phyloP scores from a whole-genome alignment of 2,888 invertebrate species.

The Eristalinus aeneus region DNA sequence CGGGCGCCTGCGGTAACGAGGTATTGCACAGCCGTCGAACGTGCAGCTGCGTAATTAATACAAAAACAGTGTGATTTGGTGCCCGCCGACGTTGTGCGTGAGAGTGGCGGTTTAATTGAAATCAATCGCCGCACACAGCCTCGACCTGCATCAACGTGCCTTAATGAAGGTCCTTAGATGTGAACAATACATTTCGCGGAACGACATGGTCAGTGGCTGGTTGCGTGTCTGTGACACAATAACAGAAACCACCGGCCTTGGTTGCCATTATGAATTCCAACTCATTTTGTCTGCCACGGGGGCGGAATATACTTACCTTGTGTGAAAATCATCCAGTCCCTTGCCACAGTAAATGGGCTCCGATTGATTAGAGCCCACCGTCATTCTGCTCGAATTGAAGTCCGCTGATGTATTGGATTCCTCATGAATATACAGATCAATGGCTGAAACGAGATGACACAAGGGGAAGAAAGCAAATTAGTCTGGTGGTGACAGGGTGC shows the following conservation, averaged over 20 bases:
- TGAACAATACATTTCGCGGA: background rate
- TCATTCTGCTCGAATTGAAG: conserved; percentile 71
- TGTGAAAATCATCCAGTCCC: conserved; percentile 79
- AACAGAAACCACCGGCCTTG: background rate
- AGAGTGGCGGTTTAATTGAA: conserved; percentile 12
- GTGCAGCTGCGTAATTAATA: background rate
- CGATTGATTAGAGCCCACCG: conserved; percentile 75
- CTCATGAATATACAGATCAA: conserved; percentile 67
- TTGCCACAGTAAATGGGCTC: conserved; percentile 79
- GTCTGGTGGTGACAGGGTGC: background rate
- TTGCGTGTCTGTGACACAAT: conserved; percentile 1
- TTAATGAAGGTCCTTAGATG: conserved; percentile 38
- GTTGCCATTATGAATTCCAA: background rate
- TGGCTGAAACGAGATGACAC: conserved; percentile 39
- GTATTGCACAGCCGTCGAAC: background rate
- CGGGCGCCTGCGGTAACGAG: background rate
- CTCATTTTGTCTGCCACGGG: background rate
- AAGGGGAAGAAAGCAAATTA: background rate
- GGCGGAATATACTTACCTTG: conserved; percentile 75
- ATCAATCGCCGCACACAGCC: background rate
- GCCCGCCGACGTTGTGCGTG: background rate
- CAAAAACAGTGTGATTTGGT: background rate
- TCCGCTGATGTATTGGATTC: conserved; percentile 56
- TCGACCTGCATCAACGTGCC: background rate
- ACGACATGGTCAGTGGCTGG: background rate